Evolutionary conservation across 2,888 invertebrate species (phyloP).

Genomic region (Nomada hirtipes): DNA sequence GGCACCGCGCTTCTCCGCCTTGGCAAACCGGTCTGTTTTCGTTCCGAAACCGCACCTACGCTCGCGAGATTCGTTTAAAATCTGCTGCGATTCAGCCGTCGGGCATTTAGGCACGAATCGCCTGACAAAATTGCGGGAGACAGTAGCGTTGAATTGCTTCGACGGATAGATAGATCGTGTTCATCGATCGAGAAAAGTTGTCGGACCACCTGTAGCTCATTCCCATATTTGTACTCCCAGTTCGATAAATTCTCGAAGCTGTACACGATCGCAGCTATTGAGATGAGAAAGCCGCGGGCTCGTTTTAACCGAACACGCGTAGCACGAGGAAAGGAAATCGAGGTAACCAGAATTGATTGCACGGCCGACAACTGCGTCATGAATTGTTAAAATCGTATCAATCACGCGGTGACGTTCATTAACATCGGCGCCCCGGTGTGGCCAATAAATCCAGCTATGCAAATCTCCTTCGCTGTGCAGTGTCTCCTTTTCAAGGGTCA

Average conservation of each 20-base stretch:
- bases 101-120: background rate
- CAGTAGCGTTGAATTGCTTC: background rate
- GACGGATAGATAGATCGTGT: background rate
- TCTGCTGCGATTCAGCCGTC: background rate
- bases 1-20: background rate
- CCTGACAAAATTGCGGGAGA: too few relatives aligned
- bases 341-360: constrained; percentile 19
- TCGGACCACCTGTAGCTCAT: constrained; percentile 3
- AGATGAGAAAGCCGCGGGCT: too few relatives aligned
- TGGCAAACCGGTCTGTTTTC: constrained; percentile 67
- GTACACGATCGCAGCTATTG: too few relatives aligned
- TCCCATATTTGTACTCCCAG: background rate
- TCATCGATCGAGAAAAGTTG: background rate
- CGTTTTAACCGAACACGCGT: too few relatives aligned
- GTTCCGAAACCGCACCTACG: constrained; percentile 65
- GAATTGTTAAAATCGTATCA: constrained; percentile 29
- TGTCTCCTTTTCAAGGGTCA: constrained; percentile 53
- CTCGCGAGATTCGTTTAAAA: constrained; percentile 51
- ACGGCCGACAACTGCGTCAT: constrained; percentile 13
- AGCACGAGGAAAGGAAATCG: background rate
- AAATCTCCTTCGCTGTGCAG: constrained; percentile 22
- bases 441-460: constrained; percentile 36
- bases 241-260: background rate
- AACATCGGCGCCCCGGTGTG: constrained; percentile 20
- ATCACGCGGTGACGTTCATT: constrained; percentile 29